Percentiles rank a stretch among this genome's conserved stretches.
Evolutionary conservation across 2,113 vertebrate genomes (phyloP).

Genomic region (Actenoides lindsayi): DNA sequence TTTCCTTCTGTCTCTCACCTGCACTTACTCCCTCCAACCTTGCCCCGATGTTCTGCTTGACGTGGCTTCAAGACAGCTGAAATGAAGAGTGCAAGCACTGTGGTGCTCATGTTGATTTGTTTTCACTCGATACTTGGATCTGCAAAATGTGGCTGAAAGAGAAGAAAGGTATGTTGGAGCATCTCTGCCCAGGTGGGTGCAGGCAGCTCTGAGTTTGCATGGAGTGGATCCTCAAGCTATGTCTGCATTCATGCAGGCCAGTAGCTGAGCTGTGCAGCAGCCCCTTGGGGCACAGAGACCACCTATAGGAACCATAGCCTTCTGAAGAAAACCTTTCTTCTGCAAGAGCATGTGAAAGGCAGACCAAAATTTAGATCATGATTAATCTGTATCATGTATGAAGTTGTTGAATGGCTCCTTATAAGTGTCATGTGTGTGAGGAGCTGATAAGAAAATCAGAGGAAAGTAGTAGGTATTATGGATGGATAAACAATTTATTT

Average conservation of each 20-base stretch:
- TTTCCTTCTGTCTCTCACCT: not conserved
- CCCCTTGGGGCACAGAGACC: not conserved
- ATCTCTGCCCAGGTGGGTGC: not conserved
- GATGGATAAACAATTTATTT: not conserved
- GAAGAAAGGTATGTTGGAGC: not conserved
- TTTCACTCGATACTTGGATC: not conserved
- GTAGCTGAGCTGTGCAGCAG: not conserved
- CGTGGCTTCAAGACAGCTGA: not conserved
- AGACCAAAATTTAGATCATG: not conserved
- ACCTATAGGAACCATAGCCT: not conserved
- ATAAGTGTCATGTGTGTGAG: not conserved
- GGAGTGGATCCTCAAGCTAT: not conserved
- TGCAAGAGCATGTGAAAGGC: not conserved
- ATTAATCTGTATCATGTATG: not conserved
- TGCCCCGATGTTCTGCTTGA: not conserved
- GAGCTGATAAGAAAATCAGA: not conserved
- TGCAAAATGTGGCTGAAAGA: not conserved
- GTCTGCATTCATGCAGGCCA: not conserved
- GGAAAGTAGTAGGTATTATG: not conserved
- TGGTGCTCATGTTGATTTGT: not conserved
- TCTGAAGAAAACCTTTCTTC: not conserved
- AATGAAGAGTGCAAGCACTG: not conserved
- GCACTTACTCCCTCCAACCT: not conserved
- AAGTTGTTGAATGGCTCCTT: not conserved
- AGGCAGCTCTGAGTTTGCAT: rapidly evolving